Evolutionary conservation across 2,113 vertebrate genomes (phyloP).

Genomic region (Acrocephalus kingi): DNA sequence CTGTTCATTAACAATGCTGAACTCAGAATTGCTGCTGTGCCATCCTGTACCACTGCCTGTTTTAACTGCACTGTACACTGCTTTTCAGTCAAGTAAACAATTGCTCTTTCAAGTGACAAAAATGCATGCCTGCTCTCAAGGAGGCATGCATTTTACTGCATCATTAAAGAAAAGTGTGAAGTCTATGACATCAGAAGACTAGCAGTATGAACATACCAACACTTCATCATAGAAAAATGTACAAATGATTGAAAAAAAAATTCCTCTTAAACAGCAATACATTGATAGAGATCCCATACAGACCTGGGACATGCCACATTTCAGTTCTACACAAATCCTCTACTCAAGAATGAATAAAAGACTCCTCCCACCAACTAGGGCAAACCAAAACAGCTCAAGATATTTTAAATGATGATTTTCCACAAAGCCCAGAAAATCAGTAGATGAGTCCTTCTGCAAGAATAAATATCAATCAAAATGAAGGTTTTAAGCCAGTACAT

Average conservation of each 20-base stretch:
- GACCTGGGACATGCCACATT: not conserved
- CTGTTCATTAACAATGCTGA: not conserved
- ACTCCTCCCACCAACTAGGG: not conserved
- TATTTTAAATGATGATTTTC: not conserved
- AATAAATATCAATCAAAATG: not conserved
- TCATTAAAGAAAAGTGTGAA: conserved; percentile 52
- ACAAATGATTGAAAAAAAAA: conserved; percentile 5
- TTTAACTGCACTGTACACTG: not conserved
- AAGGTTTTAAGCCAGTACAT: not conserved
- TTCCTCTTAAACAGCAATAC: not conserved
- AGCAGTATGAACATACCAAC: not conserved
- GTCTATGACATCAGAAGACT: conserved; percentile 11
- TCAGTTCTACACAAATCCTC: not conserved
- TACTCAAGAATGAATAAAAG: not conserved
- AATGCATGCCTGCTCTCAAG: not conserved
- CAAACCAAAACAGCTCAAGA: not conserved
- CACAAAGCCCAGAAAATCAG: not conserved
- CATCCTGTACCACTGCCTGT: not conserved
- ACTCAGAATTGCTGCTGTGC: not conserved
- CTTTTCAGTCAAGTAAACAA: conserved; percentile 42
- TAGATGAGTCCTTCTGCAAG: not conserved
- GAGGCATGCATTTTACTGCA: not conserved
- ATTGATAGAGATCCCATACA: not conserved
- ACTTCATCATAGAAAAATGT: not conserved
- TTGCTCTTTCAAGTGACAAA: conserved; percentile 39